Evolutionary conservation across 2,797 vertebrate species (phyloP).

Genomic region (Rhincodon typus): DNA sequence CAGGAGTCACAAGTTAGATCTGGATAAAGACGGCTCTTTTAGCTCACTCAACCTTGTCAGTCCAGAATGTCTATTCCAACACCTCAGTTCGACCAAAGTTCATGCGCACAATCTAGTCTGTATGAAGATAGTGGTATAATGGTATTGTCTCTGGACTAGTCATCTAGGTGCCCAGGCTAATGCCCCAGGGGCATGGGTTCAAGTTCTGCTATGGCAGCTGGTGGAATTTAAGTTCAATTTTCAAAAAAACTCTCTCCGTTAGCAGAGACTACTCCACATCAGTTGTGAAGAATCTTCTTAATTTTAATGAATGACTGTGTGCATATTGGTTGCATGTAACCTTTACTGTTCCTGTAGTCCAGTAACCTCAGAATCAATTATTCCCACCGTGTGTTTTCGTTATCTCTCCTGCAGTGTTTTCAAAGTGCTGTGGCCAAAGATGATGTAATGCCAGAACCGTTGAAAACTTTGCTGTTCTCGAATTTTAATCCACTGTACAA

Average conservation of each 20-base stretch:
- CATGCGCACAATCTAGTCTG: background rate
- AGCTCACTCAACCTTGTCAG: background rate
- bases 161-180: too few relatives aligned
- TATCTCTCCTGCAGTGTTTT: slow-evolving; percentile 68
- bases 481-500: slow-evolving; percentile 89
- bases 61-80: background rate
- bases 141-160: too few relatives aligned
- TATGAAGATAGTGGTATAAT: background rate
- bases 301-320: background rate
- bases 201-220: too few relatives aligned
- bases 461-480: slow-evolving; percentile 75
- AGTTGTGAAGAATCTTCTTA: background rate
- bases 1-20: background rate
- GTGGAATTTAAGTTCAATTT: too few relatives aligned
- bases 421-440: slow-evolving; percentile 75
- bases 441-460: slow-evolving; percentile 73
- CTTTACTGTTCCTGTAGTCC: background rate
- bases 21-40: background rate
- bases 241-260: too few relatives aligned
- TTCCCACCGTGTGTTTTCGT: background rate
- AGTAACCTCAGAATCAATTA: background rate
- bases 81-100: background rate
- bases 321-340: background rate
- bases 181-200: too few relatives aligned
- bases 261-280: background rate